A percentile compares a stretch with the other conserved stretches of the same genome.
phyloP scores from a whole-genome alignment of 1,140 invertebrate genomes.

The Argopecten irradians region DNA sequence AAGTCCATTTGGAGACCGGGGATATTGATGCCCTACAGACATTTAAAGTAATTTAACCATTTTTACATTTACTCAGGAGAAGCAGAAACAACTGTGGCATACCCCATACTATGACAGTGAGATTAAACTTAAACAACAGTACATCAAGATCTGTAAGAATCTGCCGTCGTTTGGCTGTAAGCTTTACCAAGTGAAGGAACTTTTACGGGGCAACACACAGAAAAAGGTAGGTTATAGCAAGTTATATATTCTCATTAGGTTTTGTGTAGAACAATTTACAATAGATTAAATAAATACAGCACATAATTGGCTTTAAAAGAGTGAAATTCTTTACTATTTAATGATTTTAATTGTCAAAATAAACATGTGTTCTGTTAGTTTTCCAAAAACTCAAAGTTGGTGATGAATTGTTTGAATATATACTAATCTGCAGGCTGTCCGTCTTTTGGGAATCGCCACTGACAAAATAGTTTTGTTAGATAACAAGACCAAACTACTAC shows the following conservation, averaged over 20 bases:
- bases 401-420: neutral
- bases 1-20: no score
- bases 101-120: conserved; percentile 84
- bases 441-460: conserved; percentile 82
- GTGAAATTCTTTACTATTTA: no score
- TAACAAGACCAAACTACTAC: conserved; percentile 81
- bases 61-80: conserved; percentile 79
- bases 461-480: conserved; percentile 83
- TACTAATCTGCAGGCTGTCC: conserved; percentile 78
- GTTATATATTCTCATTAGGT: no score
- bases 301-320: no score
- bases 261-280: no score
- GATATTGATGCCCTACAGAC: no score
- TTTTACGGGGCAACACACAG: conserved; percentile 82
- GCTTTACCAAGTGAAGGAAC: conserved; percentile 84
- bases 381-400: no score
- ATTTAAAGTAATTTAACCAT: no score
- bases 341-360: no score
- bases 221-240: conserved; percentile 79
- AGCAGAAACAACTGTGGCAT: conserved; percentile 84
- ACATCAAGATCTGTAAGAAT: conserved; percentile 83
- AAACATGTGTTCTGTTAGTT: no score
- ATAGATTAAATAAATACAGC: no score
- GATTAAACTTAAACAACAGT: conserved; percentile 83
- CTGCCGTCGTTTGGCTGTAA: conserved; percentile 83